Evolutionary conservation across 2,888 invertebrate species (phyloP).

Genomic region (Apotomis betuletana): DNA sequence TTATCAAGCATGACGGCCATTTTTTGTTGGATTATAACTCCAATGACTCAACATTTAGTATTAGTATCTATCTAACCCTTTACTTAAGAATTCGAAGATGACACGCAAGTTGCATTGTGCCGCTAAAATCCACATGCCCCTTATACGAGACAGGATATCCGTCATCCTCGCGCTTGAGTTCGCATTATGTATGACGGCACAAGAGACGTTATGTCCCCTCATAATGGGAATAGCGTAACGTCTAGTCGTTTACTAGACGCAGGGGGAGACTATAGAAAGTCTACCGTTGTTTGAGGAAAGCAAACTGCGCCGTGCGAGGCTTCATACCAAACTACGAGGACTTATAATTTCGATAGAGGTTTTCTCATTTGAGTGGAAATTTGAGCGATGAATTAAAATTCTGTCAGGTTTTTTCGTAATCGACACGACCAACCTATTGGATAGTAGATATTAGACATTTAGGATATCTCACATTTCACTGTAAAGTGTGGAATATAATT

Average conservation of each 20-base stretch:
- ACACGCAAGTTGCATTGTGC: slow-evolving; percentile 32
- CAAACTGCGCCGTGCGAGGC: slow-evolving; percentile 50
- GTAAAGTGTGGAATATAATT: too few species aligned
- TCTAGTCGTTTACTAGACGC: slow-evolving; percentile 64
- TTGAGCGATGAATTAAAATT: neutral
- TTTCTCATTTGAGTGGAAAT: neutral
- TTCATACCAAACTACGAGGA: slow-evolving; percentile 31
- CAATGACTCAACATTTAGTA: slow-evolving; percentile 7
- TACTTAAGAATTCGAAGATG: slow-evolving; percentile 21
- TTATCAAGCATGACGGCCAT: neutral
- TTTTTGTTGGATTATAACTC: neutral
- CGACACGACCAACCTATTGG: neutral
- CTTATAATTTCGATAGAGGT: neutral
- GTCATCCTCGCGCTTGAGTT: slow-evolving; percentile 50
- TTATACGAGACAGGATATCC: slow-evolving; percentile 53
- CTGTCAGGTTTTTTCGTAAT: neutral
- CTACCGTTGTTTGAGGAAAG: slow-evolving; percentile 44
- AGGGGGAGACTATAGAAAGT: slow-evolving; percentile 30
- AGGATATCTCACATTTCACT: too few species aligned
- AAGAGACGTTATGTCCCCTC: slow-evolving; percentile 49
- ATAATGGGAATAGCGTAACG: slow-evolving; percentile 60
- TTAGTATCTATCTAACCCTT: slow-evolving; percentile 2
- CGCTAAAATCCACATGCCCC: slow-evolving; percentile 38
- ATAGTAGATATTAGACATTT: too few species aligned
- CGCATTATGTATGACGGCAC: slow-evolving; percentile 48